These are phyloP conservation scores for Melangyna quadrimaculata DNA, from an alignment of 2,888 invertebrate species.

Conservation along the genomic window DNA sequence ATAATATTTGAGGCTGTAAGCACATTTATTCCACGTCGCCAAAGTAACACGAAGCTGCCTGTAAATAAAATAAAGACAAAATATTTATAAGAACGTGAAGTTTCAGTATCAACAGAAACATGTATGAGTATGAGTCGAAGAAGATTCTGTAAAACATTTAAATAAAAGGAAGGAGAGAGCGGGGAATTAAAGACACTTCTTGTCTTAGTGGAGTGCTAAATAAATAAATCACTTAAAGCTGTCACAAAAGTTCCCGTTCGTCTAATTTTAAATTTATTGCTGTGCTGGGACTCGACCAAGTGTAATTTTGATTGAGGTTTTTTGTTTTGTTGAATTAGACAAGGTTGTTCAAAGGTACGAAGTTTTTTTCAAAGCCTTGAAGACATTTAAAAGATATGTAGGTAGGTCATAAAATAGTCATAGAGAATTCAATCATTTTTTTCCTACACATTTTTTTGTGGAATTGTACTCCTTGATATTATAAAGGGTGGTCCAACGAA, in stretches of 20 bases:
- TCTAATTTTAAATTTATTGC: constrained; percentile 68
- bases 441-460: neutral
- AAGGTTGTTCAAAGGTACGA: neutral
- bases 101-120: neutral
- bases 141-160: neutral
- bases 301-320: constrained; percentile 59
- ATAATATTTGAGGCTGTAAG: constrained; percentile 88
- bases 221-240: constrained; percentile 67
- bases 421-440: neutral
- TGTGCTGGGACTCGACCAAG: constrained; percentile 46
- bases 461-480: no score
- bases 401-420: neutral
- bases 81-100: constrained; percentile 7
- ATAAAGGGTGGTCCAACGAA: no score
- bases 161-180: neutral
- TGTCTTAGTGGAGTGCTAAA: constrained; percentile 52
- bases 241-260: constrained; percentile 65
- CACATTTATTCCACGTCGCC: constrained; percentile 87
- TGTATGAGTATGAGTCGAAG: neutral
- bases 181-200: constrained; percentile 45
- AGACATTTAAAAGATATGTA: neutral
- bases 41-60: constrained; percentile 86
- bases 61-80: constrained; percentile 67
- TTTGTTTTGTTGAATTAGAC: neutral
- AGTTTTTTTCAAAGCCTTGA: neutral